Percentiles rank a stretch among this genome's conserved stretches.
Evolutionary conservation across 1,140 invertebrate genomes (phyloP).

Genomic region (Cherax quadricarinatus): DNA sequence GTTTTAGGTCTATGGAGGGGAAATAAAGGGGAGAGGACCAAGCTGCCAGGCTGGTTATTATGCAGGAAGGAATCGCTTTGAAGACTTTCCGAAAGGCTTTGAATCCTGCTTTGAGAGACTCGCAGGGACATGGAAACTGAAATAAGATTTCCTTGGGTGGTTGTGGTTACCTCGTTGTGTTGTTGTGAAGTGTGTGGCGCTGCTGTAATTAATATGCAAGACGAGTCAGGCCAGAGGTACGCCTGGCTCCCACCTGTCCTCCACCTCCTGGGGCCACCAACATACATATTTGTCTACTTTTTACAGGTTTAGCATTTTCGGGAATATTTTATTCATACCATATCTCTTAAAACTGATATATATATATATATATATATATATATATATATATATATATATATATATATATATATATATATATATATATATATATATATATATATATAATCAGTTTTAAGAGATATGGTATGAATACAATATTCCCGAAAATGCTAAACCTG

Average conservation of each 20-base stretch:
- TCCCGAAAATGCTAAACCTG: no score
- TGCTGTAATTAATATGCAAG: neutral
- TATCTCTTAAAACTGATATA: no score
- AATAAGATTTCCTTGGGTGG: constrained; percentile 11
- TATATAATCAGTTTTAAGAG: no score
- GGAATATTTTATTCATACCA: neutral
- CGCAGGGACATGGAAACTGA: constrained; percentile 30
- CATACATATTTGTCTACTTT: neutral
- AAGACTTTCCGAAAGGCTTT: constrained; percentile 46
- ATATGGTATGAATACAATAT: no score
- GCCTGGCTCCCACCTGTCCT: neutral
- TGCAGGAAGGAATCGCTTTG: constrained; percentile 46
- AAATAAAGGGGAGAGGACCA: neutral
- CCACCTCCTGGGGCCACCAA: neutral
- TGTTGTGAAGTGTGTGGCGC: neutral
- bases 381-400: no score
- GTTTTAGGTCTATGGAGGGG: constrained; percentile 37
- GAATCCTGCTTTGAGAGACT: constrained; percentile 37
- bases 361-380: no score
- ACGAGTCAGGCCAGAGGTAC: neutral
- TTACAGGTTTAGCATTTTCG: neutral
- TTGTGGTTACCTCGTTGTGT: neutral
- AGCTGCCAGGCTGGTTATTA: constrained; percentile 32
- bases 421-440: no score
- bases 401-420: no score